Evolutionary conservation across 2,888 invertebrate species (phyloP).

Genomic region (Tenodera sinensis): DNA sequence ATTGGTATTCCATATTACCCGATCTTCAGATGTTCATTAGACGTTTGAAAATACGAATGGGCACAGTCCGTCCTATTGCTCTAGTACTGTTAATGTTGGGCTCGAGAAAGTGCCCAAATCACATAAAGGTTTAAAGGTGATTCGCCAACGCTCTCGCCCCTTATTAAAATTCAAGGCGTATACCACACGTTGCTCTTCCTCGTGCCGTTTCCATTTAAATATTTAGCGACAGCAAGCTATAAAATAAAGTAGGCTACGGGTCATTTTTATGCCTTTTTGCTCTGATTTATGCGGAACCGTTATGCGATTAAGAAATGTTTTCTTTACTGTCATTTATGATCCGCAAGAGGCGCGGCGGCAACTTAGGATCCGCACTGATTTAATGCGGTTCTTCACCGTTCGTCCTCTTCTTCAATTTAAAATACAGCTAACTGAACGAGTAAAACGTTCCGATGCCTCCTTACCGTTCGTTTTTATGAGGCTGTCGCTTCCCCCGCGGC

Average conservation of each 20-base stretch:
- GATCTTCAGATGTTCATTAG: too few relatives aligned
- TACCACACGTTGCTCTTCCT: too few relatives aligned
- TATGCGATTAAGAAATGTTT: neutral
- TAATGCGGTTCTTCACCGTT: neutral
- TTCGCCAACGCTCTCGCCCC: too few relatives aligned
- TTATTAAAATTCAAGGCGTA: neutral
- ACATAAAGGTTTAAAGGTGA: too few relatives aligned
- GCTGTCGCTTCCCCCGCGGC: neutral
- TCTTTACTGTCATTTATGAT: neutral
- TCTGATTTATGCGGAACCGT: neutral
- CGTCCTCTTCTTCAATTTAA: neutral
- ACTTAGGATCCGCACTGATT: neutral
- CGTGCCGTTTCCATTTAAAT: neutral
- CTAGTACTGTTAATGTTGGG: too few relatives aligned
- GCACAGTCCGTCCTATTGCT: too few relatives aligned
- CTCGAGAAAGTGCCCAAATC: too few relatives aligned
- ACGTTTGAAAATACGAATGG: too few relatives aligned
- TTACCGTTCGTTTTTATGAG: neutral
- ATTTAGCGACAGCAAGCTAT: neutral
- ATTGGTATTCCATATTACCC: too few relatives aligned
- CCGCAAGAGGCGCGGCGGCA: neutral
- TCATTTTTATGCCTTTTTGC: neutral
- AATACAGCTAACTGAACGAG: neutral
- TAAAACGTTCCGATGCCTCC: neutral
- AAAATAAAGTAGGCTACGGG: neutral